Base-by-base conservation (phyloP, 2,113 vertebrate genomes). In the Nannospalax galili region DNA sequence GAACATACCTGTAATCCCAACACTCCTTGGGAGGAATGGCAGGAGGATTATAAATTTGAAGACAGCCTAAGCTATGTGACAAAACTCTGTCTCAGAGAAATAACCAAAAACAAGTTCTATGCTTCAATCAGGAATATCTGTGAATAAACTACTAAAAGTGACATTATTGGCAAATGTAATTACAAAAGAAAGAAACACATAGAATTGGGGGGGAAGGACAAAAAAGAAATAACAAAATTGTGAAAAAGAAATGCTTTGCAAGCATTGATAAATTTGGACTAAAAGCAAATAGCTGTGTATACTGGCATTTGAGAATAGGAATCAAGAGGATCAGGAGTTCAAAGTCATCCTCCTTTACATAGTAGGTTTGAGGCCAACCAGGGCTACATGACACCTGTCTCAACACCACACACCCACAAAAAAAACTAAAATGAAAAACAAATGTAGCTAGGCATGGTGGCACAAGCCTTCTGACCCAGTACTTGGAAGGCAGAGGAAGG, bases 61-160 rank as follows among this genome's bases (percentile, higher is more conserved):
- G 26, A 26, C 24, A 82, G 26, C 58, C 37, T 62, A n/a, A 82
- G 14, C 79, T 62, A 62, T 30, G 64, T 30, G 42, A n/a, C 79
- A 42, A 84, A 65, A 84, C 60, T 30, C 58, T 84, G 37, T 30
- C 80, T 65, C 37, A 82, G 40, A 64, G 15, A 64, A 64, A 62
- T 26, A 15, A 82, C 42, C 9, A 67, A 67, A 1, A 16, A 26
- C 77, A 88, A 67, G 12, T 84, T 94, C 65, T 92, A 48, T 80
- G 84, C 48, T 94, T 88, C 40, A 93, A 64, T 12, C 64, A 87
- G 62, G 80, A 73, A 37, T 82, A 78, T 81, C 42, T 85, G 9
- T 81, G 28, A 84, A 60, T 64, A 97, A 52, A 84, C n/a, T 79
- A 84, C n/a, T 79, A 81, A 89, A 93, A 88, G 35, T 87, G 73